Percentiles rank a stretch among this genome's conserved stretches.
Evolutionary conservation across 2,113 vertebrate species (phyloP).

Genomic region (Brachyhypopomus gauderio): DNA sequence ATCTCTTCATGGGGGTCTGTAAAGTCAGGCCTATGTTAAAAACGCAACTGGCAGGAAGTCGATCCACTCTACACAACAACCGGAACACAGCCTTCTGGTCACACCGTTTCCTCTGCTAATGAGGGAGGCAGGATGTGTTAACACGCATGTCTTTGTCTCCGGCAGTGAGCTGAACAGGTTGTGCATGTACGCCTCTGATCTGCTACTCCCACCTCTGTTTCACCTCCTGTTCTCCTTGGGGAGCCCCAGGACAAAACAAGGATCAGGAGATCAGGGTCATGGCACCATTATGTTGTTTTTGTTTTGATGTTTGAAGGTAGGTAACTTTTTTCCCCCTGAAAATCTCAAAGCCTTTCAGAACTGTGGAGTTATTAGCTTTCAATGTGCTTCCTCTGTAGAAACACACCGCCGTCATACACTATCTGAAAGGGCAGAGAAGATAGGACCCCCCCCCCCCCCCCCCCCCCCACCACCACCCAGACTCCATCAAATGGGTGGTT

Average conservation of each 20-base stretch:
- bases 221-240: background rate
- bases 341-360: background rate
- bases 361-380: background rate
- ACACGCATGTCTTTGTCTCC: background rate
- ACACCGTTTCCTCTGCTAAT: background rate
- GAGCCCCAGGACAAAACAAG: background rate
- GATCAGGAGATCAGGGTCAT: background rate
- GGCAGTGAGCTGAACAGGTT: background rate
- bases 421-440: constrained; percentile 8
- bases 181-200: background rate
- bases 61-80: background rate
- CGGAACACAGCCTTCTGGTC: background rate
- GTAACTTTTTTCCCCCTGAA: background rate
- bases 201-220: background rate
- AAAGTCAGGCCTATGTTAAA: constrained; percentile 3
- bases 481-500: constrained; percentile 21
- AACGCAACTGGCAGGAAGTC: background rate
- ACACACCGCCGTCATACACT: background rate
- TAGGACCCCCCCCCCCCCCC: too few species aligned
- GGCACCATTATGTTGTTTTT: background rate
- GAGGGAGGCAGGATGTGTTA: background rate
- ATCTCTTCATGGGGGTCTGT: constrained; percentile 90
- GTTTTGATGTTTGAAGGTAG: background rate
- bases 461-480: too few species aligned
- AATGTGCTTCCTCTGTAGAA: constrained; percentile 20